These are phyloP conservation scores for Cynoglossus semilaevis DNA, from an alignment of 2,113 vertebrate species.

Conservation along the genomic window DNA sequence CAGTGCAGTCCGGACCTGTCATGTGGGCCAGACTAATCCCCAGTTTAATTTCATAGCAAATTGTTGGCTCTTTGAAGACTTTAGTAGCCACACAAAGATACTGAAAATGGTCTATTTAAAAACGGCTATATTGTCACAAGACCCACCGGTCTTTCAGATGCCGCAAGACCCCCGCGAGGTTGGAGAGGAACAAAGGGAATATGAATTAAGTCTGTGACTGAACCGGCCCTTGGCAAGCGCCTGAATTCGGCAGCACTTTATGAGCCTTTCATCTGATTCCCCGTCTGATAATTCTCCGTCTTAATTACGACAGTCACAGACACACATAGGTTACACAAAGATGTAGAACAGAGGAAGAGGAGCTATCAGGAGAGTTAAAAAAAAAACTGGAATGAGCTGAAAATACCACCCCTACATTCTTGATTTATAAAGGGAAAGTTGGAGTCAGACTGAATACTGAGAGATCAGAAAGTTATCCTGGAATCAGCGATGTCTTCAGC, in stretches of 20 bases:
- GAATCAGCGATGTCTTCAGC: conserved; percentile 43
- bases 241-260: conserved; percentile 55
- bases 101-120: conserved; percentile 62
- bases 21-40: conserved; percentile 36
- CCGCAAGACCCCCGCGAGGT: conserved; percentile 46
- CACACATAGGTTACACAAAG: conserved; percentile 36
- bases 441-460: conserved; percentile 42
- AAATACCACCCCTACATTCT: conserved; percentile 41
- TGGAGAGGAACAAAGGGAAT: conserved; percentile 66
- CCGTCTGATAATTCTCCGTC: conserved; percentile 57
- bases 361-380: conserved; percentile 37
- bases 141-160: conserved; percentile 39
- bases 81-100: conserved; percentile 56
- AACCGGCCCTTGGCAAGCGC: conserved; percentile 53
- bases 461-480: conserved; percentile 34
- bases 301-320: conserved; percentile 63
- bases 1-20: conserved; percentile 24
- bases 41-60: conserved; percentile 64
- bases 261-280: conserved; percentile 63
- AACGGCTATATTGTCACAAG: conserved; percentile 61
- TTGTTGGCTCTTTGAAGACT: conserved; percentile 63
- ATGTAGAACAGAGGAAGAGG: conserved; percentile 48
- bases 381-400: conserved; percentile 32
- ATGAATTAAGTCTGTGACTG: conserved; percentile 62
- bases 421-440: conserved; percentile 42